Evolutionary conservation across 2,888 invertebrate genomes (phyloP), one percentile per base, ranked within the genome.

Genomic region (Hemaris fuciformis): DNA sequence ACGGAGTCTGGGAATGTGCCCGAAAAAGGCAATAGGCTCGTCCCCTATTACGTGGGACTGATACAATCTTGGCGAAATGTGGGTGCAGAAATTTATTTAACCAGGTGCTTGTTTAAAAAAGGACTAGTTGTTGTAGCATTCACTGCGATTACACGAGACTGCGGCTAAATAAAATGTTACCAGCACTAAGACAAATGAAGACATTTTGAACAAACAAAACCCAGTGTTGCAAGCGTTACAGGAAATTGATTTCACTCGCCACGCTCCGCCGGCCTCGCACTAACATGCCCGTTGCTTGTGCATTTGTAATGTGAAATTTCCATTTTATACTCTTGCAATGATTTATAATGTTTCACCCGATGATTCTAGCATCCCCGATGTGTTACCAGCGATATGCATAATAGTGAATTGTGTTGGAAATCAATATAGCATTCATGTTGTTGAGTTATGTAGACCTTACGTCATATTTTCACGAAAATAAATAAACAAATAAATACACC

Each of bases 201-300:
- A 53, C 18, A 31, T 8, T 31, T 53, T 31, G 18, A 20, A 8
- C 53, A 53, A 53, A 53, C 53, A 53, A 53, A 31, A 53, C 53
- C 25, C 59, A 43, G 31, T 62, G 59, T 58, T 62, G 63, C 60
- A 62, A 63, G 58, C 31, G 60, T 59, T 53, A n/a, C 63, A 62
- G 68, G 68, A 68, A 68, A 68, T 68, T 65, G 65, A 66, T 66
- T 68, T 64, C 43, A 63, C 65, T 61, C 53, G 53, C n/a, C 46
- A 53, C 22, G 45, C 45, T 22, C 45, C 13, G 53, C 27, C 27
- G 27, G 53, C 31, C 31, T 53, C 27, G 18, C 18, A 18, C 31
- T 31, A 53, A 53, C 53, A 31, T 53, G 53, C 18, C 31, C 48
- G 57, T 56, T 61, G 60, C 60, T 64, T 59, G 46, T 56, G 63